Evolutionary conservation across 2,113 vertebrate genomes (phyloP).

Genomic region (Alethe castanea): DNA sequence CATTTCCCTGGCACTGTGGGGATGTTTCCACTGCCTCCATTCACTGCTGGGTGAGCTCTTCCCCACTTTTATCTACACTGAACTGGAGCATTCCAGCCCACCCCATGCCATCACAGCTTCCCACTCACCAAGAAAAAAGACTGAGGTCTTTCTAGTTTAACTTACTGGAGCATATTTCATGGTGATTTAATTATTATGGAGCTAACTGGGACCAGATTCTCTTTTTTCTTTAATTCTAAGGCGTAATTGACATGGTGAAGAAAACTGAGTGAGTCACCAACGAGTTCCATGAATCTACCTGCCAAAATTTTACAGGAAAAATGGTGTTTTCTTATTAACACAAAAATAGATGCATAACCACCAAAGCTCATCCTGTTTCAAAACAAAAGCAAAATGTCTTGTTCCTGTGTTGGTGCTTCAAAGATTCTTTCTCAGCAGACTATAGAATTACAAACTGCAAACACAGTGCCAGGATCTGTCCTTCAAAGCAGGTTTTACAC

Average conservation of each 20-base stretch:
- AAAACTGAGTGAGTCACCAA: neutral
- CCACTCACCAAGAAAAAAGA: neutral
- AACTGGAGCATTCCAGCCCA: neutral
- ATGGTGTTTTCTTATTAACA: neutral
- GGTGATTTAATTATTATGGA: neutral
- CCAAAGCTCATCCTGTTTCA: neutral
- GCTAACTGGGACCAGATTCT: neutral
- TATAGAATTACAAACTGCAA: neutral
- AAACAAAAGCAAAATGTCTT: neutral
- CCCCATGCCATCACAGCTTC: neutral
- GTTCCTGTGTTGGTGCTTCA: neutral
- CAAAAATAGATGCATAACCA: neutral
- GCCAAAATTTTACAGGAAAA: neutral
- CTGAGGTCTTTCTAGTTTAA: neutral
- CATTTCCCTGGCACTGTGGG: fast-evolving
- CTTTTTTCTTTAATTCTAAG: neutral
- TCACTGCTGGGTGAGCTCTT: neutral
- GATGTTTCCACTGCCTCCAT: neutral
- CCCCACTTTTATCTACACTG: neutral
- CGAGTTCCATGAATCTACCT: neutral
- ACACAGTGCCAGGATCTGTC: neutral
- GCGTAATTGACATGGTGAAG: neutral
- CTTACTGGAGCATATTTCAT: neutral
- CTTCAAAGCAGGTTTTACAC: neutral
- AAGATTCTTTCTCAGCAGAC: neutral